Evolutionary conservation across 2,113 vertebrate genomes (phyloP).

Genomic region (Dasyornis broadbenti): DNA sequence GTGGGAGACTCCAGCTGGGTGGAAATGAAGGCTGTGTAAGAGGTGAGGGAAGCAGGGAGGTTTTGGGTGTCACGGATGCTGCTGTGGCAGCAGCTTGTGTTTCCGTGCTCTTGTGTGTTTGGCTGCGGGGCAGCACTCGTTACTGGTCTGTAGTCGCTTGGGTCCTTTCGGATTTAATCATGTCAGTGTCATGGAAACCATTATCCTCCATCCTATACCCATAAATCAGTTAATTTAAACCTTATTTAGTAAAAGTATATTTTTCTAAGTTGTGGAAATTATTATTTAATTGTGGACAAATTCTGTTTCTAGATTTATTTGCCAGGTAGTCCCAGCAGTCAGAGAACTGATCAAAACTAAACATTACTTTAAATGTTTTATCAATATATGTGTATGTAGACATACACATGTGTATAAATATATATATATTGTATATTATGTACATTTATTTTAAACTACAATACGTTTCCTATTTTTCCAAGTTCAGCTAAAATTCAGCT

Average conservation of each 20-base stretch:
- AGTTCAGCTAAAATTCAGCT: constrained; percentile 69
- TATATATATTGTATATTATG: constrained; percentile 77
- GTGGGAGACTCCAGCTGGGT: background rate
- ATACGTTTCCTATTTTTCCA: constrained; percentile 75
- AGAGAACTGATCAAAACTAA: constrained; percentile 64
- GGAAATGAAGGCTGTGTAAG: background rate
- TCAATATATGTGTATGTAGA: constrained; percentile 60
- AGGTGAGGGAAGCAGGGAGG: background rate
- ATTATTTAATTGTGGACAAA: constrained; percentile 66
- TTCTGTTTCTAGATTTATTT: constrained; percentile 66
- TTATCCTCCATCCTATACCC: background rate
- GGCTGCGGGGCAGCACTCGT: background rate
- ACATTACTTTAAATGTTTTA: constrained; percentile 65
- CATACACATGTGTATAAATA: constrained; percentile 65
- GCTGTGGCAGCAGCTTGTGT: background rate
- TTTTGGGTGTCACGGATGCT: background rate
- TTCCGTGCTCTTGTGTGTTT: background rate
- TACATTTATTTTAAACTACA: constrained; percentile 78
- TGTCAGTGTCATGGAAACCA: background rate
- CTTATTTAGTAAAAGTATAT: constrained; percentile 72
- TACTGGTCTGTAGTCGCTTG: background rate
- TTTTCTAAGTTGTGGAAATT: constrained; percentile 77
- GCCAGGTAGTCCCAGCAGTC: constrained; percentile 62
- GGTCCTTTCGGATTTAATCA: background rate
- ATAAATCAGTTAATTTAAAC: constrained; percentile 59